Conservation (phyloP, 2,113 vertebrate species). For the Oostethus manadensis region DNA sequence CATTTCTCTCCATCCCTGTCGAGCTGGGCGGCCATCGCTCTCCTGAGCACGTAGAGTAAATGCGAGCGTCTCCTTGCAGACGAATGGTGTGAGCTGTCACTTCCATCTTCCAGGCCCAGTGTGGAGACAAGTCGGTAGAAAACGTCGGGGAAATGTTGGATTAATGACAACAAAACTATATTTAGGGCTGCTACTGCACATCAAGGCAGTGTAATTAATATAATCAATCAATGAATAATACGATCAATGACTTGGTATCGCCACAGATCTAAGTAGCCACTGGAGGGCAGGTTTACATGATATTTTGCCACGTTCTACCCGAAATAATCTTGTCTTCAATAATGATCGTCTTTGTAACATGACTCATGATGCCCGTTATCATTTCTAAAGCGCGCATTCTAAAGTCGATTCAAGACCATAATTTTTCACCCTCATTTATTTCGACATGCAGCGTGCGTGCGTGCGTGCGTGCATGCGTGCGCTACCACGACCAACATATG, state of each 20-base stretch:
- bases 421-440: background rate
- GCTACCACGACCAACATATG: constrained; percentile 32
- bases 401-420: too few species aligned
- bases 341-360: too few species aligned
- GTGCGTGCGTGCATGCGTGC: background rate
- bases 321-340: too few species aligned
- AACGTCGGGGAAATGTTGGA: background rate
- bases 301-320: too few species aligned
- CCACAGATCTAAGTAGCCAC: too few species aligned
- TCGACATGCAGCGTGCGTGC: background rate
- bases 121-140: constrained; percentile 16
- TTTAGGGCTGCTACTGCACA: background rate
- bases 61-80: constrained; percentile 15
- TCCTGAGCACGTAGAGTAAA: constrained; percentile 25
- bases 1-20: constrained; percentile 31
- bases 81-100: constrained; percentile 36
- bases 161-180: background rate
- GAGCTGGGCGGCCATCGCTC: constrained; percentile 35
- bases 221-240: too few species aligned
- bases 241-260: too few species aligned
- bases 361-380: too few species aligned
- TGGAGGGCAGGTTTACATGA: too few species aligned
- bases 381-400: too few species aligned
- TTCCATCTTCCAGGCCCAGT: constrained; percentile 31
- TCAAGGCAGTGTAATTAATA: too few species aligned